Percentiles rank a stretch among this genome's conserved stretches.
Evolutionary conservation across 2,113 vertebrate species (phyloP).

Genomic region (Passer domesticus): DNA sequence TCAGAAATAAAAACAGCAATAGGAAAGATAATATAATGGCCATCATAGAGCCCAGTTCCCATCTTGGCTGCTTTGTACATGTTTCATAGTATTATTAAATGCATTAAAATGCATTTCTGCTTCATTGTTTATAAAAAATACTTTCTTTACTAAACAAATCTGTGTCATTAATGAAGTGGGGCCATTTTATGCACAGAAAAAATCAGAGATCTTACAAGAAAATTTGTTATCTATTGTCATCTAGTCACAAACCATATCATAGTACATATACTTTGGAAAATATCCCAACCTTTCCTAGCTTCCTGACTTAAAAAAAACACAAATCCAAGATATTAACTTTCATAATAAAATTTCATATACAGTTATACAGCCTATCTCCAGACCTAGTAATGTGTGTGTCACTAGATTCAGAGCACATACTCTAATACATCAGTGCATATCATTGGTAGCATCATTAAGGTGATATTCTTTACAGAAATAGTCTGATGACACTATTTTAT

Average conservation of each 20-base stretch:
- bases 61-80: background rate
- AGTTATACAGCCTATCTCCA: background rate
- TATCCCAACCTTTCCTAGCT: background rate
- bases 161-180: background rate
- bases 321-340: background rate
- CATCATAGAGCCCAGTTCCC: background rate
- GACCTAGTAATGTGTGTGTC: background rate
- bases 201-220: background rate
- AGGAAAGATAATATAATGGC: background rate
- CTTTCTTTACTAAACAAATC: background rate
- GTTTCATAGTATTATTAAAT: background rate
- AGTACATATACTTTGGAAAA: background rate
- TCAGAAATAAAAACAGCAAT: background rate
- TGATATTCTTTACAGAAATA: background rate
- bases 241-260: background rate
- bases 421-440: background rate
- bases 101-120: background rate
- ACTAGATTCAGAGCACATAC: background rate
- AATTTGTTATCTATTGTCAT: background rate
- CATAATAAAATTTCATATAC: background rate
- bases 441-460: background rate
- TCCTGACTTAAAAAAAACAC: background rate
- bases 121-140: background rate
- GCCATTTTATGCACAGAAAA: background rate
- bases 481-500: background rate